These are phyloP conservation scores for Brotula barbata DNA, from an alignment of 2,797 vertebrate species.

Conservation along the genomic window DNA sequence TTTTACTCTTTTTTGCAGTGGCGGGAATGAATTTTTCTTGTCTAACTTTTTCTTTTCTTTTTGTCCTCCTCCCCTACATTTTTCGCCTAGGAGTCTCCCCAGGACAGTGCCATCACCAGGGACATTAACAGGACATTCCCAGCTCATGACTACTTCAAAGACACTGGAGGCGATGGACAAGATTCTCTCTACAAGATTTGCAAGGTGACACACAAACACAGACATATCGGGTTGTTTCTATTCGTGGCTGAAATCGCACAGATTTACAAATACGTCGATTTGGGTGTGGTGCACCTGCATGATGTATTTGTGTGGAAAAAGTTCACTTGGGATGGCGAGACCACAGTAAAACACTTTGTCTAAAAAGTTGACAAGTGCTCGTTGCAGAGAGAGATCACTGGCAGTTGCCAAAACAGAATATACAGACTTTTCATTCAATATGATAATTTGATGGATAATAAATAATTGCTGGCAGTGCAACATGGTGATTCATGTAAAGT, in stretches of 20 bases:
- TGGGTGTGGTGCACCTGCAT: too few relatives aligned
- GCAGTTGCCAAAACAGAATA: background rate
- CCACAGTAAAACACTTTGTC: too few relatives aligned
- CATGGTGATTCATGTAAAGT: too few relatives aligned
- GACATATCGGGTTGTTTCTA: background rate
- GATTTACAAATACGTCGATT: too few relatives aligned
- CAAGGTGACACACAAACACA: constrained; percentile 82
- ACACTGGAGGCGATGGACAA: constrained; percentile 97
- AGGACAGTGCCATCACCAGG: constrained; percentile 97
- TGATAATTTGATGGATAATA: too few relatives aligned
- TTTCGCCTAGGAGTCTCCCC: constrained; percentile 89
- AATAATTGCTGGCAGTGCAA: too few relatives aligned
- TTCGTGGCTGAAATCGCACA: too few relatives aligned
- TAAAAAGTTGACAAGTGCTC: too few relatives aligned
- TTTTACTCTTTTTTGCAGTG: too few relatives aligned
- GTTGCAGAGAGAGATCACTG: background rate
- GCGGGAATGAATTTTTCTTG: background rate
- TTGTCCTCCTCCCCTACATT: constrained; percentile 2
- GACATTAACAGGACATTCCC: constrained; percentile 99
- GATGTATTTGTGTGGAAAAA: too few relatives aligned
- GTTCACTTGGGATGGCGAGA: too few relatives aligned
- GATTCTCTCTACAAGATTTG: constrained; percentile 99
- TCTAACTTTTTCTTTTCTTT: constrained; percentile 2
- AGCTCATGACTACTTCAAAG: constrained; percentile 99
- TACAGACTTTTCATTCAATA: too few relatives aligned